Evolutionary conservation across 2,113 vertebrate genomes (phyloP), one percentile per base, ranked within the genome.

Genomic region (Sebastes schlegelii): DNA sequence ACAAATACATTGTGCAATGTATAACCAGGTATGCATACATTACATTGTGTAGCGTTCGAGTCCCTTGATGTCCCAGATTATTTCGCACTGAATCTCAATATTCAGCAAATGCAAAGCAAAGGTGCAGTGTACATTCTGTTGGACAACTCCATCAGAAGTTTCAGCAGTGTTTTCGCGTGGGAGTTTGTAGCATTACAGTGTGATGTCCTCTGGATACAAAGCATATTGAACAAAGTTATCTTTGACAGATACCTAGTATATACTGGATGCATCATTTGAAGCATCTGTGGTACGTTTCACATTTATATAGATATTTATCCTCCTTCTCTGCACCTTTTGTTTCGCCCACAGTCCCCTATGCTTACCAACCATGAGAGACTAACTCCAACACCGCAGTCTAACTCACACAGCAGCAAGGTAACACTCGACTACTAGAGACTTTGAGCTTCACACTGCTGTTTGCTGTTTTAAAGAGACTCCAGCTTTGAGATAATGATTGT

Each of bases 321-420:
- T 55, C 54, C 60, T 81, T 45, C 69, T 79, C 82, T 77, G 66
- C 26, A 19, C 86, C 21, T 85, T 79, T 9, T 88, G 60, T 84
- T 88, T 88, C 65, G 5, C 72, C 80, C 48, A 84, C 87, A 94
- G 94, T 89, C 91, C 55, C 87, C 90, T 17, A 16, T 69, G 78
- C 87, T 84, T 13, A 46, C 73, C 72, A 89, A 88, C 84, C 81
- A 86, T 10, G 90, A 91, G 85, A 90, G 85, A 46, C 83, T 60
- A 4, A 83, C 85, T 77, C 77, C 84, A 57, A 55, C 83, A 1
- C 42, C 86, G 2, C 89, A 80, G 73, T 72, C 71, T 26, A 84
- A 82, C 85, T 88, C 89, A 21, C 77, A 92, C 46, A 86, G 82
- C 91, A 86, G 68, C 74, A 91, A 94, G 94, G 95, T 95, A 87